These are phyloP conservation scores for Actinia equina DNA, from an alignment of 64 coral and sea anemone species.

Conservation along the genomic window DNA sequence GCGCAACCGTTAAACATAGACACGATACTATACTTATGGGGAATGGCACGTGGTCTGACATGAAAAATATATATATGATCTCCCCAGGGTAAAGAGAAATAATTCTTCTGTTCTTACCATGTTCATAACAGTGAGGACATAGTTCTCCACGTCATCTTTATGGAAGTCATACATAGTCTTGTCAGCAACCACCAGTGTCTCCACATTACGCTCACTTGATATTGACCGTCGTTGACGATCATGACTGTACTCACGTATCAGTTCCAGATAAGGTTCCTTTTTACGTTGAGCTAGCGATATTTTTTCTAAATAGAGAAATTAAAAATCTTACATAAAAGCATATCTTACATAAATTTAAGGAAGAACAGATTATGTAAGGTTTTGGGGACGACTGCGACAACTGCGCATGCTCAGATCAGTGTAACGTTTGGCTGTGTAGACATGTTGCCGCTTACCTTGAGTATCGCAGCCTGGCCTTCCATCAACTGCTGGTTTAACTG, in stretches of 20 bases:
- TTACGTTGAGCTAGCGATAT: constrained; percentile 36
- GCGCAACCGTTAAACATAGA: no score
- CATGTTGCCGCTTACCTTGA: constrained; percentile 19
- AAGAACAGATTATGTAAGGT: no score
- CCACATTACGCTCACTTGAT: constrained; percentile 79
- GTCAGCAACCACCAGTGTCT: constrained; percentile 87
- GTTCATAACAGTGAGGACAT: constrained; percentile 89
- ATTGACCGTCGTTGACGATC: constrained; percentile 64
- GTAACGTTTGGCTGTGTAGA: background rate
- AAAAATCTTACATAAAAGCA: no score
- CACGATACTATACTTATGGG: no score
- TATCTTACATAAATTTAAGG: no score
- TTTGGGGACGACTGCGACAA: no score
- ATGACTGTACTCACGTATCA: constrained; percentile 3
- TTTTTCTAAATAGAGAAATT: background rate
- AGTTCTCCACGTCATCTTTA: constrained; percentile 69
- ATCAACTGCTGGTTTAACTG: background rate
- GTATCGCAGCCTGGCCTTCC: constrained; percentile 4
- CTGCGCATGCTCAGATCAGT: no score
- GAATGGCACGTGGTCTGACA: no score
- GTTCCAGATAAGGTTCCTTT: constrained; percentile 41
- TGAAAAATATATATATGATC: no score
- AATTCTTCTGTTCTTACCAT: constrained; percentile 55
- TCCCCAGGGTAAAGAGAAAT: no score
- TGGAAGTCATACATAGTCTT: constrained; percentile 85